A percentile compares a stretch with the other conserved stretches of the same genome.
These are phyloP conservation scores for Drosophila bocqueti DNA, from an alignment of 1,140 invertebrate species.

Conservation along the genomic window DNA sequence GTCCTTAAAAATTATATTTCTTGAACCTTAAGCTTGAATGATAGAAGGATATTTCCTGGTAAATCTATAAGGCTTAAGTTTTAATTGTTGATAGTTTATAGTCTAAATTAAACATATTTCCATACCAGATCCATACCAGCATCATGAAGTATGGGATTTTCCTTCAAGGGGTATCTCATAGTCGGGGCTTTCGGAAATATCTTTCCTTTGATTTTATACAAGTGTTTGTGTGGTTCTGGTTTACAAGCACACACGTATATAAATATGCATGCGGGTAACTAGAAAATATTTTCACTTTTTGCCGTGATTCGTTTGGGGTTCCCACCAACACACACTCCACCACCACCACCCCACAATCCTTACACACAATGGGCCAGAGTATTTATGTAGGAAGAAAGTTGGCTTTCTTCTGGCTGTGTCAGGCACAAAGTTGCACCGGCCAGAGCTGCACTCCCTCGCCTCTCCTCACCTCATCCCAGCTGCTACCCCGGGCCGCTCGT, in stretches of 20 bases:
- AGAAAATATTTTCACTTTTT: constrained; percentile 77
- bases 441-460: constrained; percentile 19
- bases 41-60: background rate
- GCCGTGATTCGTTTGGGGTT: constrained; percentile 53
- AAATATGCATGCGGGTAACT: constrained; percentile 39
- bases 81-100: background rate
- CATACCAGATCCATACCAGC: too few relatives aligned
- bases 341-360: background rate
- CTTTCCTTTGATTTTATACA: background rate
- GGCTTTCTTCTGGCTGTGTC: constrained; percentile 76
- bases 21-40: background rate
- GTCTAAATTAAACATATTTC: background rate
- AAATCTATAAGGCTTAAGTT: background rate
- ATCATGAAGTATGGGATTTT: background rate
- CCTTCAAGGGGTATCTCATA: background rate
- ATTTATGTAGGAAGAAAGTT: constrained; percentile 76
- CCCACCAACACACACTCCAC: background rate
- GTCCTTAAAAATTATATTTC: background rate
- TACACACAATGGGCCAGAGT: constrained; percentile 14
- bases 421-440: constrained; percentile 72
- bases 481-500: constrained; percentile 14
- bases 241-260: constrained; percentile 24
- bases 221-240: constrained; percentile 10
- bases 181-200: background rate
- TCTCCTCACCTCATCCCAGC: background rate